Evolutionary conservation across 1,140 invertebrate species (phyloP).

Genomic region (Drosophila sucinea): DNA sequence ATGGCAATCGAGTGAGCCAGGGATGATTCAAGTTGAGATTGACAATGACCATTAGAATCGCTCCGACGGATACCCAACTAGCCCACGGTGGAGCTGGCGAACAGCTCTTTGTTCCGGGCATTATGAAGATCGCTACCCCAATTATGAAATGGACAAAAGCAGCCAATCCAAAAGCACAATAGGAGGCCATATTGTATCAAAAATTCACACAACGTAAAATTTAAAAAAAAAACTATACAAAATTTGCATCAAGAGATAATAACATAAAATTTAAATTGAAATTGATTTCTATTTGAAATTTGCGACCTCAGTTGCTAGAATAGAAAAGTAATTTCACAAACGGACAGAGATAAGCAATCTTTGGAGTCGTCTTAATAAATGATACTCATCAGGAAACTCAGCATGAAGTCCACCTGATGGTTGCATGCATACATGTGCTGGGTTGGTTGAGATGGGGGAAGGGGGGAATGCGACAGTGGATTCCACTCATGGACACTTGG

Average conservation of each 20-base stretch:
- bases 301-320: neutral
- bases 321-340: neutral
- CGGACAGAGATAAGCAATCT: constrained; percentile 9
- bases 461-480: neutral
- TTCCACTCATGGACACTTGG: neutral
- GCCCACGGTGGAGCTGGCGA: constrained; percentile 31
- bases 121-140: neutral
- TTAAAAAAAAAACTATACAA: neutral
- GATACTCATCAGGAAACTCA: neutral
- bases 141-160: constrained; percentile 17
- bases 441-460: neutral
- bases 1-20: constrained; percentile 24
- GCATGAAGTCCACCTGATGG: constrained; percentile 5
- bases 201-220: neutral
- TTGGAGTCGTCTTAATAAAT: constrained; percentile 5
- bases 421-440: neutral
- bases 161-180: constrained; percentile 6
- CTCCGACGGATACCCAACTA: constrained; percentile 19
- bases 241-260: neutral
- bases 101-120: constrained; percentile 12
- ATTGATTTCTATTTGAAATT: constrained; percentile 1
- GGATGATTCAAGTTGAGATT: neutral
- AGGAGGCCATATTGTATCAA: constrained; percentile 15
- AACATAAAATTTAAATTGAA: neutral
- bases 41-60: neutral